These are phyloP conservation scores for Teleiodes luculella DNA, from an alignment of 2,888 invertebrate genomes.

Conservation along the genomic window DNA sequence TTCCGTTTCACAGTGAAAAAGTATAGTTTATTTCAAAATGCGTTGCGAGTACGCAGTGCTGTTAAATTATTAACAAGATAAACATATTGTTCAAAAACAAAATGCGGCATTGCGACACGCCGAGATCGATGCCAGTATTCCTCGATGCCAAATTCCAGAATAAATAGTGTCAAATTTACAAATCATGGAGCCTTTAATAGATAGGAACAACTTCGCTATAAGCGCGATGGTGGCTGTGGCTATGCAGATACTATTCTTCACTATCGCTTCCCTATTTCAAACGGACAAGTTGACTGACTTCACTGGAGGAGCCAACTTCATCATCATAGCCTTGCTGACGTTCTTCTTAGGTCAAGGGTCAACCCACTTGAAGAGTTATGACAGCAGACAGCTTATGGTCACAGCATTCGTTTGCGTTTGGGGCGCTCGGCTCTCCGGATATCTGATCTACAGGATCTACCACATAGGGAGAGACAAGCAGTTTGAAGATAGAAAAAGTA, in stretches of 20 bases:
- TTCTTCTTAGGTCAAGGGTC: slow-evolving; percentile 91
- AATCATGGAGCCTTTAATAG: slow-evolving; percentile 85
- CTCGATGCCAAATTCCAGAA: slow-evolving; percentile 51
- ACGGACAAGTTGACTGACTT: slow-evolving; percentile 95
- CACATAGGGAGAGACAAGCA: slow-evolving; percentile 94
- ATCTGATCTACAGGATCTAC: slow-evolving; percentile 92
- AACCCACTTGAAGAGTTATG: slow-evolving; percentile 85
- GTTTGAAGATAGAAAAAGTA: slow-evolving; percentile 92
- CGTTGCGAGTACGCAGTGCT: slow-evolving; percentile 17
- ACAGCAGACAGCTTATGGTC: slow-evolving; percentile 93
- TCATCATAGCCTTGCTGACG: slow-evolving; percentile 91
- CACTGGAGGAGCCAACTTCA: slow-evolving; percentile 95
- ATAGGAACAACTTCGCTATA: slow-evolving; percentile 90
- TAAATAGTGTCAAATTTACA: slow-evolving; percentile 48
- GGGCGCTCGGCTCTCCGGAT: slow-evolving; percentile 91
- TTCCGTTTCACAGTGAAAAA: background rate
- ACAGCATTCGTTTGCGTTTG: slow-evolving; percentile 92
- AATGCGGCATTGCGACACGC: slow-evolving; percentile 63
- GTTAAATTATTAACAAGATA: slow-evolving; percentile 19
- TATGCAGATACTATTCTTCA: slow-evolving; percentile 93
- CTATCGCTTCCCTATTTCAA: slow-evolving; percentile 90
- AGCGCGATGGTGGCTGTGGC: slow-evolving; percentile 90
- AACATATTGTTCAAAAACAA: slow-evolving; percentile 29
- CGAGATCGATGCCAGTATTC: slow-evolving; percentile 47
- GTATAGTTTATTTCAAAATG: slow-evolving; percentile 11